A percentile compares a stretch with the other conserved stretches of the same genome.
phyloP scores from a whole-genome alignment of 2,113 vertebrate genomes.

The Elgaria multicarinata region DNA sequence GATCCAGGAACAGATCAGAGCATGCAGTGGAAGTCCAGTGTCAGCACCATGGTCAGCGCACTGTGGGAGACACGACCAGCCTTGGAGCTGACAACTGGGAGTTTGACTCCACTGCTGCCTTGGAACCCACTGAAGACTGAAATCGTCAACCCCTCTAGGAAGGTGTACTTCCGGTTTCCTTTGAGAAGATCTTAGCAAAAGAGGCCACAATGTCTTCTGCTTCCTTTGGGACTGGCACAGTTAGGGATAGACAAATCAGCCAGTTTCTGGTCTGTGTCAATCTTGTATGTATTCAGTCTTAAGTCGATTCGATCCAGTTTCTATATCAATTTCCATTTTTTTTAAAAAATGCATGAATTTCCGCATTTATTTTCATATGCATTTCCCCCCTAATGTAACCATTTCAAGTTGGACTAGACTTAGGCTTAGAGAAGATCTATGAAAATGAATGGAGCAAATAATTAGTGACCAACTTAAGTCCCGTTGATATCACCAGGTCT shows the following conservation, averaged over 20 bases:
- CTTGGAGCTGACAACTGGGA: neutral
- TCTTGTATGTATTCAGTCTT: neutral
- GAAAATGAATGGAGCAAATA: too few species aligned
- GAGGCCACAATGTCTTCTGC: neutral
- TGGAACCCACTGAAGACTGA: neutral
- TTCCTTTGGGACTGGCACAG: neutral
- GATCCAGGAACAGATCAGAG: neutral
- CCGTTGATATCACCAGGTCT: too few species aligned
- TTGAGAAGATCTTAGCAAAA: neutral
- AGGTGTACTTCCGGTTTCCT: neutral
- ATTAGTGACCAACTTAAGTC: too few species aligned
- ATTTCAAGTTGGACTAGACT: too few species aligned
- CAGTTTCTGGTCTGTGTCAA: neutral
- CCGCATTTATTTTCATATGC: too few species aligned
- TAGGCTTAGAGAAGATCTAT: too few species aligned
- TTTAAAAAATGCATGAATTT: too few species aligned
- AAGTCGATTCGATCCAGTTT: neutral
- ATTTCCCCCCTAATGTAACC: too few species aligned
- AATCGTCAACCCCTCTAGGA: neutral
- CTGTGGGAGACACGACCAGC: neutral
- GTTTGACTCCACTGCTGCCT: neutral
- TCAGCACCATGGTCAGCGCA: constrained; percentile 27
- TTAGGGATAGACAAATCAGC: neutral
- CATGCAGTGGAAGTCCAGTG: neutral
- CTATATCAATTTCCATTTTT: neutral